Evolutionary conservation across 2,113 vertebrate genomes (phyloP).

Genomic region (Uropsilus gracilis): DNA sequence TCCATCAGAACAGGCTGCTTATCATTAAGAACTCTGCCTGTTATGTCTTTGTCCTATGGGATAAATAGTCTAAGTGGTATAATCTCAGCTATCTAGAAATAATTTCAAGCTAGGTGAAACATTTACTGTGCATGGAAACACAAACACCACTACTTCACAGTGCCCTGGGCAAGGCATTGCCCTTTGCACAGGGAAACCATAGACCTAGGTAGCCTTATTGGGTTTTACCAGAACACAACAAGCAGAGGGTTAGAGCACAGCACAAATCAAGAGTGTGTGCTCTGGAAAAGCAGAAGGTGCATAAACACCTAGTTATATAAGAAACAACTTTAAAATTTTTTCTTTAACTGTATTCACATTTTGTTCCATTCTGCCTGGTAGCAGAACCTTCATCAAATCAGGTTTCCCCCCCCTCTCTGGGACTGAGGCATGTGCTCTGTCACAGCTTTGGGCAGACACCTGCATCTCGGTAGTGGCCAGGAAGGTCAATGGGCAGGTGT

Average conservation of each 20-base stretch:
- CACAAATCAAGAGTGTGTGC: neutral
- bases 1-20: neutral
- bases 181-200: neutral
- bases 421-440: neutral
- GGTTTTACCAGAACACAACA: neutral
- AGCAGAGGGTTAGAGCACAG: neutral
- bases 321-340: neutral
- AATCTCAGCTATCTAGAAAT: neutral
- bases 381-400: neutral
- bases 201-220: neutral
- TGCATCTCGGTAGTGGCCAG: neutral
- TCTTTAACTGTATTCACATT: neutral
- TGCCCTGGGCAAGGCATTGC: neutral
- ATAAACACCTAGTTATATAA: neutral
- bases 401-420: neutral
- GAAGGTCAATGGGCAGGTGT: neutral
- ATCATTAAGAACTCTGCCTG: neutral
- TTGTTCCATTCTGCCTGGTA: neutral
- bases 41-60: neutral
- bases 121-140: neutral
- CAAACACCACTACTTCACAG: neutral
- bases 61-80: neutral
- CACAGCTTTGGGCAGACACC: neutral
- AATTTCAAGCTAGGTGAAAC: neutral
- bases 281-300: neutral